Evolutionary conservation across 2,113 vertebrate genomes (phyloP).

Genomic region (Micromys minutus): DNA sequence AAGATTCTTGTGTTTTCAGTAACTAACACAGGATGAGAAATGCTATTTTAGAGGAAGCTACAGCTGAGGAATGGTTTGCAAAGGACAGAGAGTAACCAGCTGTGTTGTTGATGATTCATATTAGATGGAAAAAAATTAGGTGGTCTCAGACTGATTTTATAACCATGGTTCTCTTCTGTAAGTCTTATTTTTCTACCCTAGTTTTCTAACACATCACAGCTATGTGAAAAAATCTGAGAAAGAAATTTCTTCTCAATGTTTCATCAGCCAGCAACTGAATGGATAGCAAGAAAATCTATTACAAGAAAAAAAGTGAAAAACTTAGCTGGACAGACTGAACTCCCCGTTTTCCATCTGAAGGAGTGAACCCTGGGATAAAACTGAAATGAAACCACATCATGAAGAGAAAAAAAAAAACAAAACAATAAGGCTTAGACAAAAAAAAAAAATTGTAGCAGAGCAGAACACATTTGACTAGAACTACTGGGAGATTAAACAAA

Average conservation of each 20-base stretch:
- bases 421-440: not conserved
- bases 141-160: not conserved
- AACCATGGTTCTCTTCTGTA: not conserved
- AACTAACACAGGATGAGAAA: not conserved
- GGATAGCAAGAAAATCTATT: not conserved
- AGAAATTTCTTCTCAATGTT: not conserved
- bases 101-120: not conserved
- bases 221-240: not conserved
- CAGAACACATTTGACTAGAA: not conserved
- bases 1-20: not conserved
- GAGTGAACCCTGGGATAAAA: not conserved
- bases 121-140: not conserved
- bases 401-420: not conserved
- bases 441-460: not conserved
- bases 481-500: not conserved
- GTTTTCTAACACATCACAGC: not conserved
- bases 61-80: not conserved
- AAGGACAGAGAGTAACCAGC: not conserved
- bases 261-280: not conserved
- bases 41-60: not conserved
- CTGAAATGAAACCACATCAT: not conserved
- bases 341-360: not conserved
- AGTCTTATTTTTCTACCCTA: not conserved
- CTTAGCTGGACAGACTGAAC: not conserved
- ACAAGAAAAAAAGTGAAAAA: not conserved